Percentiles rank a stretch among this genome's conserved stretches.
Evolutionary conservation across 1,140 invertebrate genomes (phyloP).

Genomic region (Drosophila neocordata): DNA sequence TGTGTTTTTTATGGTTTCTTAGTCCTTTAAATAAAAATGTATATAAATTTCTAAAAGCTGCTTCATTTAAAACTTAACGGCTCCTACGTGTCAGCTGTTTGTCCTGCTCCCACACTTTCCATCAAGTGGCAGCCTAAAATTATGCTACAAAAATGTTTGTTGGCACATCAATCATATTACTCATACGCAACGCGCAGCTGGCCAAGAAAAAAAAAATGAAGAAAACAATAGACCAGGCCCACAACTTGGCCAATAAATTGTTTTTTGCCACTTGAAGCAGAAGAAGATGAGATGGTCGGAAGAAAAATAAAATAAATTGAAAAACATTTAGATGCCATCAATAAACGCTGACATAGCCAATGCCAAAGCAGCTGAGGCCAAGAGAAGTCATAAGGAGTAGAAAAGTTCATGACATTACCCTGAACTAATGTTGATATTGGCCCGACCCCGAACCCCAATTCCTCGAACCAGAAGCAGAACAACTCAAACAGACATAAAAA

Average conservation of each 20-base stretch:
- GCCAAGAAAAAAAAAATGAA: constrained; percentile 33
- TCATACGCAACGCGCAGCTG: constrained; percentile 41
- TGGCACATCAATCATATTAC: constrained; percentile 74
- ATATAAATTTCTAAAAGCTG: constrained; percentile 4
- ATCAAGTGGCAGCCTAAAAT: constrained; percentile 54
- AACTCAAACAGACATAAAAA: constrained; percentile 75
- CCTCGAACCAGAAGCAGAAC: constrained; percentile 32
- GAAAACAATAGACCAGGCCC: constrained; percentile 25
- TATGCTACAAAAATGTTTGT: constrained; percentile 69
- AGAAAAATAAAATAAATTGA: constrained; percentile 76
- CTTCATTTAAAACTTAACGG: constrained; percentile 56
- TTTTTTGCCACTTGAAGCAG: constrained; percentile 20
- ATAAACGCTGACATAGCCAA: constrained; percentile 77
- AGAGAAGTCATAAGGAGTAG: constrained; percentile 20
- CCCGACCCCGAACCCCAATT: constrained; percentile 25
- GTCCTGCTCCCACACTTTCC: constrained; percentile 29
- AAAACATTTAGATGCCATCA: constrained; percentile 80
- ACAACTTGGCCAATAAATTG: constrained; percentile 71
- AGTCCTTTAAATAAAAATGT: background rate
- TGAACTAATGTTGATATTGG: constrained; percentile 78
- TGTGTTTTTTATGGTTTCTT: background rate
- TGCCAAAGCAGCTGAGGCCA: constrained; percentile 69
- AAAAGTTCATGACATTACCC: constrained; percentile 75
- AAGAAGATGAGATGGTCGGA: constrained; percentile 6
- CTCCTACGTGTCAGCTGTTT: constrained; percentile 54